Evolutionary conservation across 2,797 vertebrate genomes (phyloP), one percentile per base, ranked within the genome.

Genomic region (Pipistrellus pygmaeus): DNA sequence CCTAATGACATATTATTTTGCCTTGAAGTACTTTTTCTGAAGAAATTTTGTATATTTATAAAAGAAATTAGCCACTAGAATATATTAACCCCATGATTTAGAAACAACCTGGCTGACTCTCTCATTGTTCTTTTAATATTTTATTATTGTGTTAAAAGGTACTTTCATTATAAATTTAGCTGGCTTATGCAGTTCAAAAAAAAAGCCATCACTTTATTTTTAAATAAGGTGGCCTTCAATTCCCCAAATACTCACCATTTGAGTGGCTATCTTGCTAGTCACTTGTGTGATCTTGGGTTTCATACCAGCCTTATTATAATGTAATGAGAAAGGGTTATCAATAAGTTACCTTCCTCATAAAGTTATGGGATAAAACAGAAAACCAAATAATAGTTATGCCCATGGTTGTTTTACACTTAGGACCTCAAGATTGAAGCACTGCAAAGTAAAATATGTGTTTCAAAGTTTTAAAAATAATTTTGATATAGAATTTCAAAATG

Each of bases 391-490:
- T 66, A 46, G 32, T 88, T 94, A 66, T 77, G 82, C 20, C 32
- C 15, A 66, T 78, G 75, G 64, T 80, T 87, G 14, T 84, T 95
- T 92, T 93, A 62, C 4, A 78, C 12, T 90, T 87, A 93, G 69
- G 35, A 60, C 25, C 78, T 71, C 85, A 78, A 48, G 6, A 15
- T 48, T 91, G 62, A 92, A 94, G 27, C 21, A 94, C 77, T 96
- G 51, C 27, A 81, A 93, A 76, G 92, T 81, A 81, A 93, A 96
- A 92, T 60, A 85, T 18, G 11, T 75, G 62, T 53, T 91, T 95
- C 38, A 73, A 73, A 86, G 66, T 92, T 95, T 96, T 44, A 91
- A 91, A 94, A 91, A 91, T 87, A 92, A 90, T 90, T 93, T 81
- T 41, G 93, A 87, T 80, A 73, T 64, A 85, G 18, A 94, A 91